Percentiles rank a stretch among this genome's conserved stretches.
Evolutionary conservation across 2,888 invertebrate species (phyloP).

Genomic region (Scaptomyza cyrtandrae): DNA sequence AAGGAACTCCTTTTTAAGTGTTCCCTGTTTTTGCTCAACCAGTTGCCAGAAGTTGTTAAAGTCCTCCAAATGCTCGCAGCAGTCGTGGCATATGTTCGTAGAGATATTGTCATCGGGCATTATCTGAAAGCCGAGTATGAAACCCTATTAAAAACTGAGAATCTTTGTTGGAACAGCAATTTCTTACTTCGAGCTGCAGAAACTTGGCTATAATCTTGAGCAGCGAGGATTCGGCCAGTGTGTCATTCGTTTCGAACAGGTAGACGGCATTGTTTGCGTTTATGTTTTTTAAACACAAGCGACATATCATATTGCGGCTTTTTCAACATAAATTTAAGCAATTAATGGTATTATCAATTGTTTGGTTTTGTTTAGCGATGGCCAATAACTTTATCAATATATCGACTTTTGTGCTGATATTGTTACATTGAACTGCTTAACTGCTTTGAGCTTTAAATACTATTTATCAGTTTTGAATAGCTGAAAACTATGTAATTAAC

Average conservation of each 20-base stretch:
- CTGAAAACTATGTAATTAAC: neutral
- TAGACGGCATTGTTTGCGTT: conserved; percentile 62
- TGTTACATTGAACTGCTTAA: neutral
- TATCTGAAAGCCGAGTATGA: conserved; percentile 38
- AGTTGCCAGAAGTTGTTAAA: conserved; percentile 69
- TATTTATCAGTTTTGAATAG: neutral
- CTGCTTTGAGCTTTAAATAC: neutral
- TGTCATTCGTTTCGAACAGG: conserved; percentile 68
- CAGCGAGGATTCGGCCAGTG: conserved; percentile 63
- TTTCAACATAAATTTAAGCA: conserved; percentile 51
- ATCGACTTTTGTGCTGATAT: conserved; percentile 12
- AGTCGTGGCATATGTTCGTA: conserved; percentile 64
- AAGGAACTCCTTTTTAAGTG: conserved; percentile 68
- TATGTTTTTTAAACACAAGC: conserved; percentile 70
- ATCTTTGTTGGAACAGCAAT: neutral
- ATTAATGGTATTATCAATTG: conserved; percentile 50
- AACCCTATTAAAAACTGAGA: neutral
- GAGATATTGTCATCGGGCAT: conserved; percentile 66
- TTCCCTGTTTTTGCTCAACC: conserved; percentile 70
- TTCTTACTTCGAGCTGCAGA: conserved; percentile 68
- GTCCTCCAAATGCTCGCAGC: conserved; percentile 74
- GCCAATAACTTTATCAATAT: conserved; percentile 21
- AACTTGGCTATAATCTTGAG: conserved; percentile 77
- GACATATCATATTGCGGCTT: conserved; percentile 69
- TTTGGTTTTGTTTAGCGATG: conserved; percentile 60